Evolutionary conservation across 2,797 vertebrate genomes (phyloP), one percentile per base, ranked within the genome.

Genomic region (Poecile montanus): DNA sequence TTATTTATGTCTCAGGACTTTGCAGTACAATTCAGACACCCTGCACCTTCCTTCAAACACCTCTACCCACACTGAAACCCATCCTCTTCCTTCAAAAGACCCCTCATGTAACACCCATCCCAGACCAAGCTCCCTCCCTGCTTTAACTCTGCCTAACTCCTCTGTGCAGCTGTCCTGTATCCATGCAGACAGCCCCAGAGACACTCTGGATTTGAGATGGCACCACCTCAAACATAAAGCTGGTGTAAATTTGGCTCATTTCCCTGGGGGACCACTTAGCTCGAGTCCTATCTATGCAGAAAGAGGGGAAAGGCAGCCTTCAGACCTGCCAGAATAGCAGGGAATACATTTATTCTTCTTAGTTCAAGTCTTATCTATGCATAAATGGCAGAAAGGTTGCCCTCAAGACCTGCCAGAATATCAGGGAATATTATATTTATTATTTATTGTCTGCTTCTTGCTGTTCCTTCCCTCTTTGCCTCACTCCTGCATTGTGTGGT

Each of bases 391-490:
- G 60, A 60, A 84, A 84, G 20, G 10, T 57, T 91, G 58, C 50
- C 67, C 57, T 85, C 71, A 83, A 83, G 38, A 70, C 56, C 65
- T 91, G 60, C 53, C 53, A 57, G 75, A 77, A 70, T 36, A 88
- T 72, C 79, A 81, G 71, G 92, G 58, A 94, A 70, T 77, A 44
- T 58, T 86, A 30, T 57, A 89, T 93, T 95, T 88, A 70, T 81
- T 91, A 71, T 84, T 91, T 92, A 77, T 56, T 88, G 48, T 93
- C 65, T 92, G 83, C 88, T 95, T 95, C 71, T 77, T 96, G 91
- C 79, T 87, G 54, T 81, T 85, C 88, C 92, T 93, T 91, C 90
- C 72, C 89, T 91, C 92, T 94, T 76, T 80, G 68, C 81, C 62
- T 86, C 75, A 67, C 27, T 88, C 54, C 83, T 77, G n/a, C 61